Conservation (phyloP, 64 coral and sea anemone genomes). For the Actinia equina region DNA sequence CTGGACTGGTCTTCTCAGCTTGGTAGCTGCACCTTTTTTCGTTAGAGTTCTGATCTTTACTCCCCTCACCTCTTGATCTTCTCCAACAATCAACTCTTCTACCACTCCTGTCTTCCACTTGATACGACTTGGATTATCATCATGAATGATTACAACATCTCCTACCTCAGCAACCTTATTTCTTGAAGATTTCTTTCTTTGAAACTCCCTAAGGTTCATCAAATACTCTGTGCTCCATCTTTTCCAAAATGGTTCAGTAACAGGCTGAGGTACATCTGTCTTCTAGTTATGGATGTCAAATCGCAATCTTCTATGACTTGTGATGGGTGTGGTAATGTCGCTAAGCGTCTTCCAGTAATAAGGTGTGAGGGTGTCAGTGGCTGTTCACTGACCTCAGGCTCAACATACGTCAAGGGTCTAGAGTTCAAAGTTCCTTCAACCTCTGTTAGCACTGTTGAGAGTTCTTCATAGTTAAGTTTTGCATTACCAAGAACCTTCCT, state of each 20-base stretch:
- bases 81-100: constrained; percentile 33
- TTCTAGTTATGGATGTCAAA: too few species aligned
- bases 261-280: too few species aligned
- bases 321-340: too few species aligned
- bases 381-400: constrained; percentile 34
- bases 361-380: constrained; percentile 59
- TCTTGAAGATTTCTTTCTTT: not conserved
- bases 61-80: constrained; percentile 55
- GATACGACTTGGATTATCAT: constrained; percentile 33
- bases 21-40: constrained; percentile 34
- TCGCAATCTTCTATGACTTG: too few species aligned
- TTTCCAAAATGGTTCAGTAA: constrained; percentile 24
- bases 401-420: constrained; percentile 59
- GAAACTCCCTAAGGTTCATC: constrained; percentile 37
- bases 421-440: constrained; percentile 66
- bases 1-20: constrained; percentile 50
- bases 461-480: constrained; percentile 68
- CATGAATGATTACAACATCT: constrained; percentile 36
- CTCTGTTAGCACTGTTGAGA: constrained; percentile 53
- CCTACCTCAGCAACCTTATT: constrained; percentile 18
- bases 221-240: constrained; percentile 49
- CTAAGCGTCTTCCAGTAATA: constrained; percentile 29
- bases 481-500: too few species aligned
- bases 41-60: constrained; percentile 37
- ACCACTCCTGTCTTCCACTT: constrained; percentile 61